Evolutionary conservation across 2,888 invertebrate species (phyloP).

Genomic region (Troides aeacus): DNA sequence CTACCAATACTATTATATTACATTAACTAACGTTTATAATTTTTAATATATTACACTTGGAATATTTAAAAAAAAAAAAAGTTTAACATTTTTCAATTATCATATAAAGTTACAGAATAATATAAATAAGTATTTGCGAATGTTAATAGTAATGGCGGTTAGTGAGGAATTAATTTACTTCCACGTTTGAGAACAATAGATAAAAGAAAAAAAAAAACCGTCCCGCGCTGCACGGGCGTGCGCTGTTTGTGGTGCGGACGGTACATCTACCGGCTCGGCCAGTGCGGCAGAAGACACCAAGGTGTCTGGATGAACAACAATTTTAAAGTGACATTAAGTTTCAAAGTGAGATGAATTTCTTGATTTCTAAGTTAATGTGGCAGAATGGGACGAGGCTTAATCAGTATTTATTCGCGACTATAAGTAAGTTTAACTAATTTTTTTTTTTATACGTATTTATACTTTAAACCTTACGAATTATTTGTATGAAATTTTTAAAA

Average conservation of each 20-base stretch:
- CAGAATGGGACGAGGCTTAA: conserved; percentile 67
- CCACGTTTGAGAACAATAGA: conserved; percentile 27
- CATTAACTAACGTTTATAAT: too few species aligned
- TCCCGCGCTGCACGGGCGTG: conserved; percentile 39
- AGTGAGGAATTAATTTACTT: conserved; percentile 13
- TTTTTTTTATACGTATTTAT: neutral
- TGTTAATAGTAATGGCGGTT: neutral
- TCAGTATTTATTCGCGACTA: conserved; percentile 68
- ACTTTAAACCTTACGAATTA: neutral
- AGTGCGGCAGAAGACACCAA: conserved; percentile 51
- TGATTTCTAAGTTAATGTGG: conserved; percentile 65
- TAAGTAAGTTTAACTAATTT: conserved; percentile 55
- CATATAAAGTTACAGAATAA: neutral
- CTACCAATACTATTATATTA: too few species aligned
- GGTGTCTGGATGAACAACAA: conserved; percentile 46
- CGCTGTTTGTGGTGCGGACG: conserved; percentile 39
- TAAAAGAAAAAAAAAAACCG: conserved; percentile 14
- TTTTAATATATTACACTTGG: too few species aligned
- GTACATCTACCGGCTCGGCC: conserved; percentile 34
- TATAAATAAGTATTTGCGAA: neutral
- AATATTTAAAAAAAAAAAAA: too few species aligned
- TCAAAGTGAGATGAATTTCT: conserved; percentile 58
- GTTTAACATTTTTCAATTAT: too few species aligned
- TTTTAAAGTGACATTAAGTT: conserved; percentile 30
- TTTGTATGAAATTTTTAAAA: neutral